Percentiles rank a stretch among this genome's conserved stretches.
Evolutionary conservation across 2,113 vertebrate species (phyloP).

Genomic region (Chloebia gouldiae): DNA sequence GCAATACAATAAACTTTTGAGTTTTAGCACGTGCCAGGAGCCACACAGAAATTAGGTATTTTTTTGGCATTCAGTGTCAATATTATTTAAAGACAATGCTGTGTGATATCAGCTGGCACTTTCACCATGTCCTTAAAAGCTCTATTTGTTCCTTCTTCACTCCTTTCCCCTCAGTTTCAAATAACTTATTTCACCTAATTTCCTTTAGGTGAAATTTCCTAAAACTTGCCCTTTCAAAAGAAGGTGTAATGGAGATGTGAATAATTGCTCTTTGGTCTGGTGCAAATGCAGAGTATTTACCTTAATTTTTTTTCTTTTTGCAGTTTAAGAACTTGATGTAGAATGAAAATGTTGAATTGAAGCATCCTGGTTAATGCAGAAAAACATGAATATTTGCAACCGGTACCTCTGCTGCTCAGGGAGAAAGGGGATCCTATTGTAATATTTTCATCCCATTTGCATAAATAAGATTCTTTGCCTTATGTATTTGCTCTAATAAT

Average conservation of each 20-base stretch:
- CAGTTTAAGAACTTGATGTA: not conserved
- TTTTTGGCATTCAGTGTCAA: not conserved
- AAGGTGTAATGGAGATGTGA: not conserved
- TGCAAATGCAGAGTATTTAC: not conserved
- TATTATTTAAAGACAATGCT: not conserved
- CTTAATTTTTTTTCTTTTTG: not conserved
- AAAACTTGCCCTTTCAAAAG: not conserved
- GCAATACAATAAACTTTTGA: not conserved
- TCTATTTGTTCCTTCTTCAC: not conserved
- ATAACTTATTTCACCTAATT: not conserved
- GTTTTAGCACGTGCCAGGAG: fast-evolving
- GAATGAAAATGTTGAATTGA: not conserved
- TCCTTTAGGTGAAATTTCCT: not conserved
- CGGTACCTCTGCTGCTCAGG: not conserved
- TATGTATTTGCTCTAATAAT: not conserved
- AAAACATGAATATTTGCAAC: not conserved
- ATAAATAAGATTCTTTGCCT: not conserved
- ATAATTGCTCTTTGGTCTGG: not conserved
- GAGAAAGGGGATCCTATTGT: not conserved
- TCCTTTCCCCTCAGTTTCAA: not conserved
- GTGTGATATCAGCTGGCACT: not conserved
- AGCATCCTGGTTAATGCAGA: not conserved
- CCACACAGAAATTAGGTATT: fast-evolving
- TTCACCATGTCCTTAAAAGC: not conserved
- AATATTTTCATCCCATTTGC: not conserved